Evolutionary conservation across 2,888 invertebrate genomes (phyloP).

Genomic region (Calephelis perditalis): DNA sequence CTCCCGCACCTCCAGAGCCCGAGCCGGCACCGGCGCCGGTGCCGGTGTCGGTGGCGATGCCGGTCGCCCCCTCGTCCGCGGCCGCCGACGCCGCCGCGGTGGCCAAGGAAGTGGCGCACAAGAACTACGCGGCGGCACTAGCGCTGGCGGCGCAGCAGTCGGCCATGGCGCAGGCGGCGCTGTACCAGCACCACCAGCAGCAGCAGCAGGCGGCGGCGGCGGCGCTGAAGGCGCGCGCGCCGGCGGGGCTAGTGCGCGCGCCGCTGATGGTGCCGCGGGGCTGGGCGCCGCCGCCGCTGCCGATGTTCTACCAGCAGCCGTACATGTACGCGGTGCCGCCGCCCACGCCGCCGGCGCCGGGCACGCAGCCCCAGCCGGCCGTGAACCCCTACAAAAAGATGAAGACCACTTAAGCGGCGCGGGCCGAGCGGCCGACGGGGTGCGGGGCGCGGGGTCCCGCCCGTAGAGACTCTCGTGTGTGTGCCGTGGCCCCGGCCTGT

Average conservation of each 20-base stretch:
- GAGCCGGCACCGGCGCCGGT: conserved; percentile 52
- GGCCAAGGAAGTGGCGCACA: conserved; percentile 90
- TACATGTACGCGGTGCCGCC: conserved; percentile 74
- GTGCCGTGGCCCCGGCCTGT: conserved; percentile 68
- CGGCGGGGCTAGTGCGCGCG: conserved; percentile 60
- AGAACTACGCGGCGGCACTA: conserved; percentile 86
- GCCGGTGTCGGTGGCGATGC: conserved; percentile 54
- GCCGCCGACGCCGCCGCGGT: conserved; percentile 81
- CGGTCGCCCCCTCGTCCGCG: conserved; percentile 30
- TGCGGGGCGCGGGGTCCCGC: conserved; percentile 73
- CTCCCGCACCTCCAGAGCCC: conserved; percentile 73
- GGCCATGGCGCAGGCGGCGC: conserved; percentile 67
- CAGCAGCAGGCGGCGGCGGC: conserved; percentile 86
- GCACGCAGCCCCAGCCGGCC: conserved; percentile 60
- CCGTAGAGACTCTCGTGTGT: conserved; percentile 72
- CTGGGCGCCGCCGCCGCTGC: conserved; percentile 70
- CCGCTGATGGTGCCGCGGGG: conserved; percentile 65
- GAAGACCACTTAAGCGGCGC: conserved; percentile 86
- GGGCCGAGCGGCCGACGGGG: conserved; percentile 57
- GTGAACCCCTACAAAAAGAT: conserved; percentile 94
- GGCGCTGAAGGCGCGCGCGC: conserved; percentile 87
- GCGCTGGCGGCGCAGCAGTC: conserved; percentile 64
- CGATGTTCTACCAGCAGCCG: conserved; percentile 71
- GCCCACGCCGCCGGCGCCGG: conserved; percentile 65
- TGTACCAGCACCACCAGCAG: conserved; percentile 70